Base-by-base conservation (phyloP, 92 coral and sea anemone genomes). In the Heliopora coerulea region DNA sequence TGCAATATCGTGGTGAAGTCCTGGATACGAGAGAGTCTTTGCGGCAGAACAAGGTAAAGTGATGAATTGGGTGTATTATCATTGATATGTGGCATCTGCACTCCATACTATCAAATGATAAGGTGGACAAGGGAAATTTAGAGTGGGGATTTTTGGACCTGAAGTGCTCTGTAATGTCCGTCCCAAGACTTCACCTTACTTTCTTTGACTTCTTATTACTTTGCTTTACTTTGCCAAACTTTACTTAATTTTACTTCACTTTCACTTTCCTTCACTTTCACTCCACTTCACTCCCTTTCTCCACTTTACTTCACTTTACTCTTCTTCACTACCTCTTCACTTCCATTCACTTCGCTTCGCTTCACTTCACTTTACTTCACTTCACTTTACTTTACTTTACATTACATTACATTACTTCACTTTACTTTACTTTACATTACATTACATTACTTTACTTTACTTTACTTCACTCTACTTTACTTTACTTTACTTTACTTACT, bases 1-100 rank as follows among this genome's bases (percentile, higher is more conserved):
- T 95, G 27, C 91, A 95, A 62, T 95, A 95, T 63, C 44, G 86
- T 41, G 61, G 81, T 54, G 99, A 91, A 33, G 61, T 18, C n/a
- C 17, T 49, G 34, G 50, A 70, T 7, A 21, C 62, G 21, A 70
- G 20, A 42, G 72, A 65, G 33, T 39, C 13, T 27, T 18, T 33
- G 25, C 56, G 30, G 17, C 77, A 70, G 35, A 50, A 70, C 23
- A 70, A 23, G 54, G 77, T 70, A 26, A 70, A 63, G 30, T 28
- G 0, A 20, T 11, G n/a, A 65, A 18, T 34, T 34, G 17, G 0
- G 19, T 10, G 52, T 32, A 15, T 32, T 32, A 62, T 19, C 14
- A 19, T 6, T n/a, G n/a, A n/a, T n/a, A n/a, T n/a, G n/a, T n/a
- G n/a, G n/a, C n/a, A n/a, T n/a, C n/a, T n/a, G n/a, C n/a, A n/a